A percentile compares a stretch with the other conserved stretches of the same genome.
These are phyloP conservation scores for Drosophila orena DNA, from an alignment of 1,140 invertebrate species.

Conservation along the genomic window DNA sequence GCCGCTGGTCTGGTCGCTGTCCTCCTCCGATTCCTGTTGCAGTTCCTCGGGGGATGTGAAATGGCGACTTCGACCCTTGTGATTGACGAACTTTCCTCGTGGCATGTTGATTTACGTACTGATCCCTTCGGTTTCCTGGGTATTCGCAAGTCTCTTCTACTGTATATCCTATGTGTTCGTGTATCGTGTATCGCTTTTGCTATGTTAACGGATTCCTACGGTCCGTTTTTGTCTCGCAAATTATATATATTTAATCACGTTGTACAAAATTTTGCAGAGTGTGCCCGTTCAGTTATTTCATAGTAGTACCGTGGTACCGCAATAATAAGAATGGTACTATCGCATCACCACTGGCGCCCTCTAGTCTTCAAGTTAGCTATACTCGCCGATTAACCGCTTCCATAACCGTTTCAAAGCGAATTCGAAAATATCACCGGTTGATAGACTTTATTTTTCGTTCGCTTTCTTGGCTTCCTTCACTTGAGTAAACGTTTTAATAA, in stretches of 20 bases:
- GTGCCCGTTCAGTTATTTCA: neutral
- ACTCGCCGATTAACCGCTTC: neutral
- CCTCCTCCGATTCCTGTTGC: slow-evolving; percentile 92
- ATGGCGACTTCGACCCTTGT: slow-evolving; percentile 87
- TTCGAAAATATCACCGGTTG: neutral
- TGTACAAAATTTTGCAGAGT: slow-evolving; percentile 4
- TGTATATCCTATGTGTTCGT: neutral
- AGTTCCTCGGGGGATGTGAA: slow-evolving; percentile 97
- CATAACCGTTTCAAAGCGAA: slow-evolving; percentile 3
- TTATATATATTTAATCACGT: neutral
- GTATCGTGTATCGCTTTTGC: too few relatives aligned
- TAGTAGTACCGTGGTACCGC: neutral
- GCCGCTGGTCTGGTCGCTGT: slow-evolving; percentile 78
- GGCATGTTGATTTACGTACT: slow-evolving; percentile 59
- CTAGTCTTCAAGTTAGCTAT: neutral
- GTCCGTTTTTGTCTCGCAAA: neutral
- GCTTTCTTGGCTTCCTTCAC: neutral
- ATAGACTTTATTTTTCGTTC: neutral
- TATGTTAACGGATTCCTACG: neutral
- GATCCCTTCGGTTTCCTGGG: neutral
- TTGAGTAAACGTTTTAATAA: neutral
- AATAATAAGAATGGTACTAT: neutral
- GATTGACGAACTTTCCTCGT: slow-evolving; percentile 47
- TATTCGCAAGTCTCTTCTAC: neutral
- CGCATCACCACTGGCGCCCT: neutral